Percentiles rank a stretch among this genome's conserved stretches.
phyloP scores from a whole-genome alignment of 2,113 vertebrate genomes.

The Delphinus delphis region DNA sequence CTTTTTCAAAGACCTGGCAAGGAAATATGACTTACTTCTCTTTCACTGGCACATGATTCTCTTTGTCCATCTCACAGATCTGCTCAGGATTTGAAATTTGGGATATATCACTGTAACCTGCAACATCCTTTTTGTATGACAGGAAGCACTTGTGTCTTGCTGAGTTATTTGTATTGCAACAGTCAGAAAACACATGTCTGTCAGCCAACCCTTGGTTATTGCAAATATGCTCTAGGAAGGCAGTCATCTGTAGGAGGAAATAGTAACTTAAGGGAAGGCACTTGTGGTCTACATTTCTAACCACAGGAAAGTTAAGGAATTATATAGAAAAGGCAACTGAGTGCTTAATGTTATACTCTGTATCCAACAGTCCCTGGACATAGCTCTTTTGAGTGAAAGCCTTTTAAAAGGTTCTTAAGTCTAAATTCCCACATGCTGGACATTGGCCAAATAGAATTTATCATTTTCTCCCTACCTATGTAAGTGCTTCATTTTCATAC shows the following conservation, averaged over 20 bases:
- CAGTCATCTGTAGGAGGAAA: slow-evolving; percentile 37
- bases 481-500: neutral
- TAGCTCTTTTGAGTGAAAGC: neutral
- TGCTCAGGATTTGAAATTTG: neutral
- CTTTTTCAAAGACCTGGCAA: neutral
- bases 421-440: neutral
- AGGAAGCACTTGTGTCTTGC: slow-evolving; percentile 41
- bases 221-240: slow-evolving; percentile 33
- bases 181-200: neutral
- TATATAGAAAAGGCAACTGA: neutral
- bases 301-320: neutral
- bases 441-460: neutral
- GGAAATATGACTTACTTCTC: neutral
- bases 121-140: slow-evolving; percentile 19
- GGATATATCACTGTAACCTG: neutral
- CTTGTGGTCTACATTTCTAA: neutral
- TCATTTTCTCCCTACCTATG: neutral
- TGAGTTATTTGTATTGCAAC: slow-evolving; percentile 36
- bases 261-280: neutral
- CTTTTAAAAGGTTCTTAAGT: neutral
- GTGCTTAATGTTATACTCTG: neutral
- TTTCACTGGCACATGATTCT: neutral
- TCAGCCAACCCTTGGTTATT: neutral
- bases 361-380: neutral
- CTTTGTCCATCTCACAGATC: neutral